Evolutionary conservation across 2,113 vertebrate genomes (phyloP).

Genomic region (Spermophilus dauricus): DNA sequence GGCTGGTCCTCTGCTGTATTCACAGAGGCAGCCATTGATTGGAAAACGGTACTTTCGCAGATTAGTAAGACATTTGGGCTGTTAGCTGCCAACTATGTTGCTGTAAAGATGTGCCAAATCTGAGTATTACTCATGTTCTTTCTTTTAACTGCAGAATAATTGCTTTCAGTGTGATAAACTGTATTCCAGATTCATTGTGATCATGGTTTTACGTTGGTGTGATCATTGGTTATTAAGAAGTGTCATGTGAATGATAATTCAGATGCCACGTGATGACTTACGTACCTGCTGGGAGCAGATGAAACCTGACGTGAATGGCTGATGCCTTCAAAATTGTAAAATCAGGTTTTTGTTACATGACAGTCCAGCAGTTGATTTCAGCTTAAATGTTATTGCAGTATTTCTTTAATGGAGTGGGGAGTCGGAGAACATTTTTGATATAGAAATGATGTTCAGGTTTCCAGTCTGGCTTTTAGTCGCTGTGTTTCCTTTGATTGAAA

Average conservation of each 20-base stretch:
- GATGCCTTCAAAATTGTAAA: rapidly evolving
- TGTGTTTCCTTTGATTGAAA: neutral
- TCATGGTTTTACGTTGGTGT: neutral
- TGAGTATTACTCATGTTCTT: neutral
- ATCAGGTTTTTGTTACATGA: rapidly evolving
- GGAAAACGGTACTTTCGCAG: constrained; percentile 64
- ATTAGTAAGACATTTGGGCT: constrained; percentile 24
- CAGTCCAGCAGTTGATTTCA: rapidly evolving
- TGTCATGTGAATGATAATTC: neutral
- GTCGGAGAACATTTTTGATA: neutral
- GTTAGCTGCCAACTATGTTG: neutral
- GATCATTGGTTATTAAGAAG: neutral
- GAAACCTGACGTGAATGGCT: rapidly evolving
- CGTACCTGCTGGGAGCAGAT: rapidly evolving
- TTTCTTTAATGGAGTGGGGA: rapidly evolving
- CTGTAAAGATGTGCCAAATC: neutral
- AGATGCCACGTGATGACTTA: neutral
- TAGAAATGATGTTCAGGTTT: neutral
- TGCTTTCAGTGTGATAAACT: neutral
- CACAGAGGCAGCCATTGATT: neutral
- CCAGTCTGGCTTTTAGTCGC: neutral
- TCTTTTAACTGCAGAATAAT: neutral
- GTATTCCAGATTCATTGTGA: neutral
- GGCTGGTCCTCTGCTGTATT: neutral
- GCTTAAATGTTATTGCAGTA: rapidly evolving